Percentiles rank a stretch among this genome's conserved stretches.
Evolutionary conservation across 2,888 invertebrate genomes (phyloP).

Genomic region (Lycocerus yunnanus): DNA sequence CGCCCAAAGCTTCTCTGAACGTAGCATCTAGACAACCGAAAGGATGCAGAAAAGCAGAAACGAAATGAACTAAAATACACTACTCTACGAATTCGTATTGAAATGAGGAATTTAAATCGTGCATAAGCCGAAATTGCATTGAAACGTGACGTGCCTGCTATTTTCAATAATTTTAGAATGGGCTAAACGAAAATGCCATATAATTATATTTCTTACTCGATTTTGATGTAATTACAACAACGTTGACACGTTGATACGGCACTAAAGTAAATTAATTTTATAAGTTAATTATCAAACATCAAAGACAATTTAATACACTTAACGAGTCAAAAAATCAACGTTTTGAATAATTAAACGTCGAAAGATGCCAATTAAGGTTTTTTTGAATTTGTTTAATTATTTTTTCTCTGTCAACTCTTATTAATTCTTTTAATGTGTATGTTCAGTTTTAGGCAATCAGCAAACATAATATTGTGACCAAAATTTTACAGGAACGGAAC

Average conservation of each 20-base stretch:
- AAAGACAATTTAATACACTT: neutral
- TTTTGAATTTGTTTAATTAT: too few species aligned
- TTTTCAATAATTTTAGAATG: neutral
- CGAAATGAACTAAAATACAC: conserved; percentile 15
- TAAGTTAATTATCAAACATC: neutral
- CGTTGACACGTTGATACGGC: neutral
- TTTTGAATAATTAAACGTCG: neutral
- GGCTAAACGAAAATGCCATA: neutral
- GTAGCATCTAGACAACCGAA: conserved; percentile 13
- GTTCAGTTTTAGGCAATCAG: neutral
- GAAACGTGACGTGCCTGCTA: neutral
- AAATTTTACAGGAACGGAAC: too few species aligned
- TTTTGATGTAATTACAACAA: neutral
- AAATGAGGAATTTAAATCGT: conserved; percentile 17
- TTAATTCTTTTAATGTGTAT: too few species aligned
- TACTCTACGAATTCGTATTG: neutral
- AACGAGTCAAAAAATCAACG: neutral
- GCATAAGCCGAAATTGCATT: neutral
- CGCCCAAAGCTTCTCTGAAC: conserved; percentile 28
- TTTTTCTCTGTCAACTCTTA: too few species aligned
- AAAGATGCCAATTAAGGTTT: too few species aligned
- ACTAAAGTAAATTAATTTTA: neutral
- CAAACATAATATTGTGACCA: too few species aligned
- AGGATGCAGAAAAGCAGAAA: conserved; percentile 16
- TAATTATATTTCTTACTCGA: neutral